Percentiles rank a stretch among this genome's conserved stretches.
Evolutionary conservation across 2,888 invertebrate species (phyloP).

Genomic region (Malachius bipustulatus): DNA sequence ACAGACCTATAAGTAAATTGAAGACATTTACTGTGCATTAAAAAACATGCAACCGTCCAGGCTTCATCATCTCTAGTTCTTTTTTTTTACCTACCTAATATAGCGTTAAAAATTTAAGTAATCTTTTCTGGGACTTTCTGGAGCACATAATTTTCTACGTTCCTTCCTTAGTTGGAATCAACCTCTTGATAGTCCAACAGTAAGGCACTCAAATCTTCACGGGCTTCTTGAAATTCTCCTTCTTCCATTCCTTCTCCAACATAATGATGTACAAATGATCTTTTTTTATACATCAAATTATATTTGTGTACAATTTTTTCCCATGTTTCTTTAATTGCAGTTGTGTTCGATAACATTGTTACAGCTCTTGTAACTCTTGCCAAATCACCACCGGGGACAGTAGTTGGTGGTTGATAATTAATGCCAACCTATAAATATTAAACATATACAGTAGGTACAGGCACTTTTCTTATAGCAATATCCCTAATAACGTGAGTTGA

Average conservation of each 20-base stretch:
- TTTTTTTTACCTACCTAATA: too few relatives aligned
- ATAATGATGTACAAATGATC: conserved; percentile 84
- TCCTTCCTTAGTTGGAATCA: too few relatives aligned
- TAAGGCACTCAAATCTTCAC: conserved; percentile 49
- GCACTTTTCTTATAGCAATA: too few relatives aligned
- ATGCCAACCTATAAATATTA: conserved; percentile 53
- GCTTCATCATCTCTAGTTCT: too few relatives aligned
- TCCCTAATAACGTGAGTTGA: too few relatives aligned
- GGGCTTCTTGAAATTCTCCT: conserved; percentile 49
- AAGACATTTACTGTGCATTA: too few relatives aligned
- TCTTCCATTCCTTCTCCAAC: conserved; percentile 63
- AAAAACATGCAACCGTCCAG: too few relatives aligned
- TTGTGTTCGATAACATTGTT: conserved; percentile 75
- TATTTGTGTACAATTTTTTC: conserved; percentile 65
- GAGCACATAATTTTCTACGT: too few relatives aligned
- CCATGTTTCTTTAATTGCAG: conserved; percentile 73
- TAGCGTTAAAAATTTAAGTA: too few relatives aligned
- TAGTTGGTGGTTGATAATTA: conserved; percentile 64
- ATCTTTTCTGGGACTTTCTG: too few relatives aligned
- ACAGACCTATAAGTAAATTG: too few relatives aligned
- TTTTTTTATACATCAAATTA: conserved; percentile 66
- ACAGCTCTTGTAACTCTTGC: conserved; percentile 65
- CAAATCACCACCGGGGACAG: conserved; percentile 63
- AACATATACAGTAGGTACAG: too few relatives aligned
- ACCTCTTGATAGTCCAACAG: conserved; percentile 57